Evolutionary conservation across 2,797 vertebrate genomes (phyloP), one percentile per base, ranked within the genome.

Genomic region (Holocentrus rufus): DNA sequence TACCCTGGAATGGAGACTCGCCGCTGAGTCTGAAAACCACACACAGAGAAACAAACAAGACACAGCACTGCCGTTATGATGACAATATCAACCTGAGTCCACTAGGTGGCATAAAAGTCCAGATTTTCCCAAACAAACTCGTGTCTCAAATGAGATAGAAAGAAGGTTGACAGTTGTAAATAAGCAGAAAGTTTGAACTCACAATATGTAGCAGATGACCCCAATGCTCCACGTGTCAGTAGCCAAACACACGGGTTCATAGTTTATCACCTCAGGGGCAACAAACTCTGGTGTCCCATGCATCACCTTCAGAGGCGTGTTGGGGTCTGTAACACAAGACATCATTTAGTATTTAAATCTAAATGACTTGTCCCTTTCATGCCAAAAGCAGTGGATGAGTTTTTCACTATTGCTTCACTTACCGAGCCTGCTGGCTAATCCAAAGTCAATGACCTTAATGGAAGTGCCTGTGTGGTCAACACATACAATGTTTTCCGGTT

Each of bases 151-250:
- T n/a, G n/a, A n/a, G n/a, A n/a, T n/a, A n/a, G n/a, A n/a, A n/a
- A n/a, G n/a, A n/a, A n/a, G n/a, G n/a, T n/a, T n/a, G n/a, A n/a
- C 7, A 31, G 3, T 31, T 31, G 5, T 5, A 49, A 20, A 1
- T 7, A 7, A 10, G 47, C n/a, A 15, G 7, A 25, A 61, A 62
- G 44, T 5, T 9, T 2, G 27, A 5, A 84, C 96, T 95, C 88
- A 97, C 96, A 96, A 79, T 80, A 97, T 95, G 87, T 96, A 97
- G 88, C 96, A 96, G 91, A 97, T 96, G 77, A 97, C 95, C 1
- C 96, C 96, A 2, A 96, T 92, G 2, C 96, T 97, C 96, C 96
- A 97, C 95, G 96, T 95, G 81, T 97, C 96, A 0, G 95, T 95
- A 46, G 85, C 85, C 55, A 92, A 81, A 65, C 58, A 62, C 76